These are phyloP conservation scores for Holothuria glaberrima DNA, from an alignment of 35 echinoderm and acorn worm genomes.

Conservation along the genomic window DNA sequence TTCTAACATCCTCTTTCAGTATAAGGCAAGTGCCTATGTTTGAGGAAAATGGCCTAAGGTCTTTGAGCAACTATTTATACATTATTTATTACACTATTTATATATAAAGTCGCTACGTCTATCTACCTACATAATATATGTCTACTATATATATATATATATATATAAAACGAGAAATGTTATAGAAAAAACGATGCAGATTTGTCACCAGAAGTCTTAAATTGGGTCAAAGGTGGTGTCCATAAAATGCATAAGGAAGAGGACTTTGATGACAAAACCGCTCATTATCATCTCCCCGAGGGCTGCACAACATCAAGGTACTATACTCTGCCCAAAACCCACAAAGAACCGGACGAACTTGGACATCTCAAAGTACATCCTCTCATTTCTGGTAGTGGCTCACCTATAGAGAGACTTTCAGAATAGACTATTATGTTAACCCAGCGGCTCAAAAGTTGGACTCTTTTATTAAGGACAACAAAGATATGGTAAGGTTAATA, in stretches of 20 bases:
- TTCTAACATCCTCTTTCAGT: too few relatives aligned
- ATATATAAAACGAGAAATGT: too few relatives aligned
- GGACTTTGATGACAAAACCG: neutral
- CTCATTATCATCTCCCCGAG: neutral
- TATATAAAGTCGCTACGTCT: too few relatives aligned
- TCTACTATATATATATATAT: too few relatives aligned
- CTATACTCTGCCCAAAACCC: conserved; percentile 4
- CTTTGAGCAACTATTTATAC: too few relatives aligned
- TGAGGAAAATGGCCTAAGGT: too few relatives aligned
- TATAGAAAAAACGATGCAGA: neutral
- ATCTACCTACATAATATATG: too few relatives aligned
- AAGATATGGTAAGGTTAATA: too few relatives aligned
- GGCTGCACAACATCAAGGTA: neutral
- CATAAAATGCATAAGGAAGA: neutral
- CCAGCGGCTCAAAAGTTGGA: neutral
- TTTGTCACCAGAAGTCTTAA: neutral
- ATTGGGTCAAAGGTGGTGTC: neutral
- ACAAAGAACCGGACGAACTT: neutral
- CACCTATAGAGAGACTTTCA: too few relatives aligned
- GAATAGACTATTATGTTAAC: conserved; percentile 23
- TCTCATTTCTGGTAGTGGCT: too few relatives aligned
- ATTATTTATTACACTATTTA: too few relatives aligned
- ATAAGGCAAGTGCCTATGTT: too few relatives aligned
- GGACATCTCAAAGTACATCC: neutral
- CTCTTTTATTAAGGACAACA: conserved; percentile 25